Percentiles rank a stretch among this genome's conserved stretches.
phyloP scores from a whole-genome alignment of 2,888 invertebrate species.

The Trissolcus japonicus region DNA sequence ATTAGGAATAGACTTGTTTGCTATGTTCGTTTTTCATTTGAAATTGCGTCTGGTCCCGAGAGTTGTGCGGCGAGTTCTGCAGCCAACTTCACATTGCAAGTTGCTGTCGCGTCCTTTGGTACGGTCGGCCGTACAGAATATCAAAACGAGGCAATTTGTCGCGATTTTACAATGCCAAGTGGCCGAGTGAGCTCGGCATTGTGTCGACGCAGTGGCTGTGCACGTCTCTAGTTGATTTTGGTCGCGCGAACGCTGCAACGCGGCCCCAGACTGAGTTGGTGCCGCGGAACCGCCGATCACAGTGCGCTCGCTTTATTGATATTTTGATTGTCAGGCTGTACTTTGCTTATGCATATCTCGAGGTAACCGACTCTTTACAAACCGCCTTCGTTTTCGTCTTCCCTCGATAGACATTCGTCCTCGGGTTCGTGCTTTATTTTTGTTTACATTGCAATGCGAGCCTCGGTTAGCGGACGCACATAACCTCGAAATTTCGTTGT shows the following conservation, averaged over 20 bases:
- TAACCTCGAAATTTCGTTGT: constrained; percentile 40
- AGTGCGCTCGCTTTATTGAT: constrained; percentile 72
- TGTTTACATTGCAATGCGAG: constrained; percentile 41
- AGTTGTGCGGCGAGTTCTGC: constrained; percentile 2
- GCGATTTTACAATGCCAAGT: constrained; percentile 54
- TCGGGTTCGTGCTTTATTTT: constrained; percentile 5
- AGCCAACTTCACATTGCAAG: constrained; percentile 60
- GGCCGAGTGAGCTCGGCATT: constrained; percentile 18
- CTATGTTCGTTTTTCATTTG: no score
- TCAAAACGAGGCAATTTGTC: constrained; percentile 40
- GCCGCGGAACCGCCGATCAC: constrained; percentile 62
- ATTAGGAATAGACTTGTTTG: no score
- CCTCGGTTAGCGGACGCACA: constrained; percentile 15
- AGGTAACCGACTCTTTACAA: constrained; percentile 81
- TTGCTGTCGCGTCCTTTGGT: constrained; percentile 65
- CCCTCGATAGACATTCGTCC: neutral
- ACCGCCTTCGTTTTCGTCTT: neutral
- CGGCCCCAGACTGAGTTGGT: constrained; percentile 62
- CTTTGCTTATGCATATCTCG: constrained; percentile 74
- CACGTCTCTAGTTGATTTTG: constrained; percentile 61
- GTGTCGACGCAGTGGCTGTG: constrained; percentile 60
- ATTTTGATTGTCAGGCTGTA: constrained; percentile 71
- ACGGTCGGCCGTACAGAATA: constrained; percentile 63
- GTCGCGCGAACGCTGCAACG: constrained; percentile 44
- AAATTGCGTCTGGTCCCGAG: no score